Percentiles rank a stretch among this genome's conserved stretches.
phyloP scores from a whole-genome alignment of 2,888 invertebrate genomes.

The Blomia tropicalis region DNA sequence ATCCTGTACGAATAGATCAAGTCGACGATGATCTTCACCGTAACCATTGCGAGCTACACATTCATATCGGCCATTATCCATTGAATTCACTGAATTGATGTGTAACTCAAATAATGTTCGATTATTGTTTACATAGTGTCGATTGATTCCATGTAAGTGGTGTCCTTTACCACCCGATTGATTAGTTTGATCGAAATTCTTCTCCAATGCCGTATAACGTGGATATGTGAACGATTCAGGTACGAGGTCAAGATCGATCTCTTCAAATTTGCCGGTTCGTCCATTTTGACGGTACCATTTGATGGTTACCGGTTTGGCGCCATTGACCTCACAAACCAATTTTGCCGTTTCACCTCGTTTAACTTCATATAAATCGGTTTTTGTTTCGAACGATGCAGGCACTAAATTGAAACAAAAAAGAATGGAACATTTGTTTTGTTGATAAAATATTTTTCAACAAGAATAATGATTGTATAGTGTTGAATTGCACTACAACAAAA shows the following conservation, averaged over 20 bases:
- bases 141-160: background rate
- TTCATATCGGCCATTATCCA: constrained; percentile 21
- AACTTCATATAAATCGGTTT: constrained; percentile 75
- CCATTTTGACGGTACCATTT: constrained; percentile 55
- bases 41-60: constrained; percentile 24
- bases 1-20: constrained; percentile 24
- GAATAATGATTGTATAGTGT: background rate
- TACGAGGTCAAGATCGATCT: background rate
- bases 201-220: constrained; percentile 14
- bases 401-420: constrained; percentile 49
- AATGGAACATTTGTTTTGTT: background rate
- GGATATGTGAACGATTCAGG: constrained; percentile 7
- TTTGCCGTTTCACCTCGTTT: constrained; percentile 77
- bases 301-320: constrained; percentile 84
- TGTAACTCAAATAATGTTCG: constrained; percentile 24
- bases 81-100: constrained; percentile 14
- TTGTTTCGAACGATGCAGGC: constrained; percentile 81
- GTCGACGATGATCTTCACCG: constrained; percentile 20
- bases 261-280: background rate
- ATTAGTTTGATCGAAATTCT: constrained; percentile 13
- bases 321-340: constrained; percentile 76
- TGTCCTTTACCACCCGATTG: background rate
- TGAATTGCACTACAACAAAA: background rate
- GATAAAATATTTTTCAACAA: background rate
- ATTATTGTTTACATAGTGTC: background rate